Evolutionary conservation across 2,113 vertebrate species (phyloP), one percentile per base, ranked within the genome.

Genomic region (Brachyhypopomus gauderio): DNA sequence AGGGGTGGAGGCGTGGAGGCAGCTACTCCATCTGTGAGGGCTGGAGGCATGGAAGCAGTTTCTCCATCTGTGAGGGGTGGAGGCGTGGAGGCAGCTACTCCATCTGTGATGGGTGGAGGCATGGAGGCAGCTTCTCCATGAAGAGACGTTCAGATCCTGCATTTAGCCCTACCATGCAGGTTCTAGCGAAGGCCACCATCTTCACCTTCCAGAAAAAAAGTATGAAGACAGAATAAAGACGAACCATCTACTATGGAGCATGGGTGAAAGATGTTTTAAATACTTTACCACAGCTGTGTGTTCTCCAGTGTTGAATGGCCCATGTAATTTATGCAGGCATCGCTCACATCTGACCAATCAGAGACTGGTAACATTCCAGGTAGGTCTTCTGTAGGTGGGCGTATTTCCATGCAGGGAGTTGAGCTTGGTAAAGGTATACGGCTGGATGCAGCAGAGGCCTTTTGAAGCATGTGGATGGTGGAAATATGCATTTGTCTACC

Each of bases 271-370:
- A 81, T 72, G 56, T 36, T 30, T 73, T 36, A 60, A 36, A 72
- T 84, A 62, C 83, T 67, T 90, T 91, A 92, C 86, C 89, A 79
- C 74, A 5, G 7, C 79, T 63, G n/a, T 72, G 70, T 82, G 30
- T 87, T 88, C 86, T 88, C 87, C 84, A 81, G 64, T 23, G 72
- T 83, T 86, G 69, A 80, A 86, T 77, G 77, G 67, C 88, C 80
- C 69, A 56, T 60, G 83, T 89, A 80, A 87, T 88, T 90, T 89
- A 87, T 72, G 81, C 78, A 82, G 75, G 77, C 83, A 12, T 6
- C 30, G 71, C 82, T 83, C 38, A 41, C 52, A 38, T 77, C 67
- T 45, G 81, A 90, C 81, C 86, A 80, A 77, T 83, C 84, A 87
- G 83, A 86, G 67, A 82, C 79, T 80, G 72, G 87, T 58, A 63